Evolutionary conservation across 2,113 vertebrate genomes (phyloP), one percentile per base, ranked within the genome.

Genomic region (Neolamprologus devosi): DNA sequence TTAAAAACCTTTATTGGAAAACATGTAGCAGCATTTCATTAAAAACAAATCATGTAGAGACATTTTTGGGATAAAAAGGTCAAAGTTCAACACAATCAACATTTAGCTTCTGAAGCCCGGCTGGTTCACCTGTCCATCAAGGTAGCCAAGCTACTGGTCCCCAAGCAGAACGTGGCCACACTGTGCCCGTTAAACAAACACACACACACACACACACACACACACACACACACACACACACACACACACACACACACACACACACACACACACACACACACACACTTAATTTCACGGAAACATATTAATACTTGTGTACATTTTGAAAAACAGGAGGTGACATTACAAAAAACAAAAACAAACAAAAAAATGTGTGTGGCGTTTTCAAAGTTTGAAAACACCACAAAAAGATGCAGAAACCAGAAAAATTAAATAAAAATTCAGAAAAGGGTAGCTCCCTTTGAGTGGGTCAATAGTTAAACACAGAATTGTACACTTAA

Each of bases 21-120:
- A 97, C 96, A 96, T 86, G 90, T 98, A 99, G 98, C 98, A 99
- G 98, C 98, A 97, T 96, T 97, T 97, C 86, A 96, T 96, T 94
- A 82, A 94, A 93, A 23, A 55, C 7, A 89, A 85, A 91, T 90
- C 82, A 83, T 87, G 90, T 88, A 91, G 11, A 68, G n/a, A 68
- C n/a, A 23, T 40, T 93, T 94, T 94, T 90, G 88, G 51, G 81
- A 87, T 75, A 42, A 88, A 89, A 92, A 90, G 9, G 35, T 92
- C 21, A 75, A 90, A 81, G 85, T 92, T 91, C 95, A 96, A 96
- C 88, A 94, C 90, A 97, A 95, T 95, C 93, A 94, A 95, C 86
- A 92, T 86, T 93, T 89, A 93, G 95, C 95, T 96, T 96, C 87
- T 93, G 81, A 96, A 96, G 95, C 95, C 82, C 79, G 86, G 92